phyloP scores from a whole-genome alignment of 2,888 invertebrate species.

The Alsophila aescularia region DNA sequence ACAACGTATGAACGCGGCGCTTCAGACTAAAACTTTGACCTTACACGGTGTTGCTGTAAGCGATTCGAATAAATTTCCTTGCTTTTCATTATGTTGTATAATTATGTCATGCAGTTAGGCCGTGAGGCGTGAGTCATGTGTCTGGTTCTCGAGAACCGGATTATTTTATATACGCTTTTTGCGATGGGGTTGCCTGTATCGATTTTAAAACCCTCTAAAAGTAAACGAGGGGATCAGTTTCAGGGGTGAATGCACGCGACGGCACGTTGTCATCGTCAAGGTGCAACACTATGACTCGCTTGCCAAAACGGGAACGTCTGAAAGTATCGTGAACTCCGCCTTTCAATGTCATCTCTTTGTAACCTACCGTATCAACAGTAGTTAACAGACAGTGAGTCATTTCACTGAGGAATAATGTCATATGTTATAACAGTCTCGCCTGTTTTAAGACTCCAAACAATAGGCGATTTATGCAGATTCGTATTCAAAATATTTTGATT shows the following conservation, averaged over 20 bases:
- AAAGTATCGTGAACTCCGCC: constrained; percentile 43
- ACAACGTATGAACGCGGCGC: constrained; percentile 17
- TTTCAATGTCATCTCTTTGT: constrained; percentile 53
- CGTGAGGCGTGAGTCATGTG: constrained; percentile 21
- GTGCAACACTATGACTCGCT: constrained; percentile 53
- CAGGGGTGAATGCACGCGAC: constrained; percentile 70
- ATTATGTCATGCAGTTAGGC: constrained; percentile 24
- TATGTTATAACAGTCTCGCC: neutral
- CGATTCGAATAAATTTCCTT: constrained; percentile 22
- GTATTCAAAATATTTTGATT: neutral
- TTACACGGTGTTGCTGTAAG: constrained; percentile 23
- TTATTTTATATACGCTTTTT: constrained; percentile 8
- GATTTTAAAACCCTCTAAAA: constrained; percentile 78
- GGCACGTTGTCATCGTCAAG: constrained; percentile 57
- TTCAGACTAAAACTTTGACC: constrained; percentile 21
- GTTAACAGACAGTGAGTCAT: constrained; percentile 23
- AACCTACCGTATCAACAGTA: constrained; percentile 40
- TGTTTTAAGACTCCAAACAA: neutral
- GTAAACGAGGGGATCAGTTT: constrained; percentile 54
- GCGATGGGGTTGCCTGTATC: constrained; percentile 53
- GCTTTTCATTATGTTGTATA: constrained; percentile 12
- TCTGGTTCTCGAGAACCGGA: constrained; percentile 15
- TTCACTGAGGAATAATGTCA: constrained; percentile 10
- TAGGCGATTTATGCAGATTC: neutral
- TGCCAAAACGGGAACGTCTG: constrained; percentile 69